Evolutionary conservation across 2,113 vertebrate genomes (phyloP).

Genomic region (Prinia subflava): DNA sequence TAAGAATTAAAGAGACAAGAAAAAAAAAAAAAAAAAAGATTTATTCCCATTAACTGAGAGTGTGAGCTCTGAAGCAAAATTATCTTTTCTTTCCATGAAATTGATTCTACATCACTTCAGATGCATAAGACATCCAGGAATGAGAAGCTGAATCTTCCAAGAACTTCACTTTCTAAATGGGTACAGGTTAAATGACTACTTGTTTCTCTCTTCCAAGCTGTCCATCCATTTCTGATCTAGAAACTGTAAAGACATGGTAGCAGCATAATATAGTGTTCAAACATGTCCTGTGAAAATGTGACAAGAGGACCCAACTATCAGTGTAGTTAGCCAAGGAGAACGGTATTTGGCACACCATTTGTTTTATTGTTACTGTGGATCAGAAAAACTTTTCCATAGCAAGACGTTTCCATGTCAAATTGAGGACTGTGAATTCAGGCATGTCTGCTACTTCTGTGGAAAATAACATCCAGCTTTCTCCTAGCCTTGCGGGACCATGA

Average conservation of each 20-base stretch:
- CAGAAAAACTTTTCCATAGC: background rate
- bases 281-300: background rate
- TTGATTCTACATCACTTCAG: background rate
- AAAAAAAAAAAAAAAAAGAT: background rate
- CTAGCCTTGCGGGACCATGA: fast-evolving
- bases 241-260: background rate
- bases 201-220: background rate
- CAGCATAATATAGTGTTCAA: background rate
- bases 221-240: background rate
- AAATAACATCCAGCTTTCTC: background rate
- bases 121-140: background rate
- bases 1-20: background rate
- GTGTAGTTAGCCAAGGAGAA: background rate
- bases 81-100: background rate
- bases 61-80: background rate
- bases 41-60: background rate
- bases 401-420: background rate
- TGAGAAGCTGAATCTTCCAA: background rate
- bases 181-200: background rate
- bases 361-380: background rate
- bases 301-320: background rate
- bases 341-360: background rate
- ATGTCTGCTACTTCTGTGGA: background rate
- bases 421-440: background rate
- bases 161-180: background rate